Base-by-base conservation (phyloP, 2,888 invertebrate species). In the Pyrochroa serraticornis region DNA sequence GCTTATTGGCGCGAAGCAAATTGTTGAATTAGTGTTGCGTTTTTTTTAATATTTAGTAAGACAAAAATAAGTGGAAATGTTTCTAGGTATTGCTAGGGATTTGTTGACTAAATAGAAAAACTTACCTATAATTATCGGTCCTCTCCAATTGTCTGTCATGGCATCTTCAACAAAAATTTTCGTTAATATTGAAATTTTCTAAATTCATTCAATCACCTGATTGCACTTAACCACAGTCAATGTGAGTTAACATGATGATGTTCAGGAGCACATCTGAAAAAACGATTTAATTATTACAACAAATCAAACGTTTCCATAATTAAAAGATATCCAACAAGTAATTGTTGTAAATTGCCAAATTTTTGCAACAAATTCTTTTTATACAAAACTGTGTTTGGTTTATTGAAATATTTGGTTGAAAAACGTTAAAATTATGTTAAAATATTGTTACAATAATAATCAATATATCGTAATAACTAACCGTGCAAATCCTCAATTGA, bases 181-280 rank as follows among this genome's bases (percentile, higher is more conserved):
- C 9, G 80, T 82, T 80, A 81, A 82, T 82, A 82, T 82, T 82
- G 81, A 82, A 81, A 81, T 82, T 82, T 81, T 81, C 79, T 81
- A 77, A 75, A 76, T 80, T 44, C 82, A 22, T 22, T 22, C n/a
- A n/a, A n/a, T 65, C 58, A 68, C 67, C 64, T 59, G 49, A 42
- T 38, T 59, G 46, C 78, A 32, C 79, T 80, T 82, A 82, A 81
- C 83, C 83, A 80, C 82, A 82, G 81, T 80, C 77, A 77, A 79
- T 80, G 78, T 80, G 81, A 77, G 75, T 74, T 75, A 67, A 68
- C 69, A 76, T 64, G 43, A 71, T 73, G 2, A 22, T 73, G 74
- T 66, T 63, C 50, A 65, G 52, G 75, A 79, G 75, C 73, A 79
- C 80, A 82, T 81, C 81, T 81, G 79, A 71, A 76, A 66, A 72